Base-by-base conservation (phyloP, 2,888 invertebrate species). In the Tineola bisselliella region DNA sequence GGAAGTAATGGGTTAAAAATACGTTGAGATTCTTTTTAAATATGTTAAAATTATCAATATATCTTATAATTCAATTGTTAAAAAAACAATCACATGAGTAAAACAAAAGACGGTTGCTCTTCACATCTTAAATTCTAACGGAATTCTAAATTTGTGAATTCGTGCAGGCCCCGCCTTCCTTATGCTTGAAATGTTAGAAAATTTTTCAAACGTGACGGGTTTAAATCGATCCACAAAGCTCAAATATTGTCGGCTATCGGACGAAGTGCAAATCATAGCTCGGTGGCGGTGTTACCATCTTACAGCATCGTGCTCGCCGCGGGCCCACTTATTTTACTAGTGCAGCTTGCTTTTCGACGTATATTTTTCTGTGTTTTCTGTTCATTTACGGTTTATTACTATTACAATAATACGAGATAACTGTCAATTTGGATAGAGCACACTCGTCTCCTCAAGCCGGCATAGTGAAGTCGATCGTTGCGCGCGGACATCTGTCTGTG, bases 121-220 rank as follows among this genome's bases (percentile, higher is more conserved):
- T 52, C 5, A 52, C 17, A 17, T 17, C 11, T 17, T 48, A 17
- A 11, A 17, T 17, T n/a, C 13, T 44, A 25, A 25, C 25, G 6
- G 25, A 25, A 25, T 4, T n/a, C n/a, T 25, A 6, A 25, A 25
- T 25, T 25, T 30, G 33, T 19, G 11, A 33, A 58, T 58, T 58
- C 58, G 58, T 58, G 58, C 30, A 30, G 13, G 8, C 33, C 33
- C 58, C 58, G 58, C 58, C 58, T 17, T 13, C 58, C 25, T 15
- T 38, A 10, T 48, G 54, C 25, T 8, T 13, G 30, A 33, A 58
- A 30, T 30, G 58, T 58, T 58, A 3, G 19, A 17, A 10, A 10
- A 38, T 38, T 56, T 58, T 58, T 15, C 63, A 68, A 78, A 78
- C 80, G 80, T 80, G 80, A 79, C 79, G 79, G 75, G 76, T 77